Conservation (phyloP, 2,113 vertebrate genomes). For the Macroglossus sobrinus region DNA sequence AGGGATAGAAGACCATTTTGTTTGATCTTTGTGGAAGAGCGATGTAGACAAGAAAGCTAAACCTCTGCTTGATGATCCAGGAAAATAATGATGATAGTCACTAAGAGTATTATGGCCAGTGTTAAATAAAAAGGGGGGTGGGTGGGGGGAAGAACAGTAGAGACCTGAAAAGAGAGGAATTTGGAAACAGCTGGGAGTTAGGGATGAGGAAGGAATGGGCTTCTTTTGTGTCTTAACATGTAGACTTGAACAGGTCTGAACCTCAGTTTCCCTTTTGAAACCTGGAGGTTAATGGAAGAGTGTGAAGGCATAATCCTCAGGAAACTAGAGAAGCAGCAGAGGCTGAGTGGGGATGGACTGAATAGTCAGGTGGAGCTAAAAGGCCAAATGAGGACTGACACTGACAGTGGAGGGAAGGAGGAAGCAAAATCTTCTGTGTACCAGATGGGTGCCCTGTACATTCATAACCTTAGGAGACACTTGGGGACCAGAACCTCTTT, state of each 20-base stretch:
- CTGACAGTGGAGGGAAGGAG: not conserved
- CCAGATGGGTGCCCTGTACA: not conserved
- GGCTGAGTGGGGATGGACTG: not conserved
- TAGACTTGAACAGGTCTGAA: not conserved
- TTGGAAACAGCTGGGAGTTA: not conserved
- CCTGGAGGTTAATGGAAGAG: not conserved
- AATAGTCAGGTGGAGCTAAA: not conserved
- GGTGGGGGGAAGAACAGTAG: not conserved
- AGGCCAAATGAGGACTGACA: not conserved
- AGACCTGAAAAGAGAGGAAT: not conserved
- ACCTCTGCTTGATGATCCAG: not conserved
- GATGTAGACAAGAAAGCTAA: not conserved
- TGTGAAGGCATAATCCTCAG: not conserved
- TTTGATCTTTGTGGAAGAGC: not conserved
- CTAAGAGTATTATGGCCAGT: not conserved
- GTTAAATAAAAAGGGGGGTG: not conserved
- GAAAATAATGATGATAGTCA: not conserved
- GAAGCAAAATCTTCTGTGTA: rapidly evolving
- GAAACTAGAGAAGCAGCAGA: not conserved
- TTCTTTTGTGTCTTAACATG: not conserved
- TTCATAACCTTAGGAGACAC: not conserved
- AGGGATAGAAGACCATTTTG: not conserved
- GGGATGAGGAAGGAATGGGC: not conserved
- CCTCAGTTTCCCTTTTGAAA: not conserved
- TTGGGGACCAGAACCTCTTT: not conserved